Conservation (phyloP, 2,113 vertebrate genomes). For the Crotalus helleri region DNA sequence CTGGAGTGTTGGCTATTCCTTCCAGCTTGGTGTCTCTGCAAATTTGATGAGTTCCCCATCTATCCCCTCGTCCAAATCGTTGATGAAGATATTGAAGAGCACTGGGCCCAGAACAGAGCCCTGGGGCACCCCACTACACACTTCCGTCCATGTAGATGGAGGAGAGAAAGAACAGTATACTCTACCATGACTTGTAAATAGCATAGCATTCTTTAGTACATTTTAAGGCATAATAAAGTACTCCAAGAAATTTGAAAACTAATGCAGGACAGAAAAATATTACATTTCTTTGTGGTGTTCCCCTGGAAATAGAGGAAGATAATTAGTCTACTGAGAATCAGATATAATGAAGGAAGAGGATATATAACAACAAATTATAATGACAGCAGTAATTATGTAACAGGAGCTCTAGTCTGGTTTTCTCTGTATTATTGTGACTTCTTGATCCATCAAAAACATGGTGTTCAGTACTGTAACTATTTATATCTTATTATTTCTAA, state of each 20-base stretch:
- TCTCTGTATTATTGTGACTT: conserved; percentile 33
- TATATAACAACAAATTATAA: conserved; percentile 31
- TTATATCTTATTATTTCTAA: conserved; percentile 45
- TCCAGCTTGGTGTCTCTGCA: too few species aligned
- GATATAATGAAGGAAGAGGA: neutral
- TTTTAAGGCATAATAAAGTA: neutral
- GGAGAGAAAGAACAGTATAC: neutral
- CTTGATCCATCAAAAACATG: conserved; percentile 21
- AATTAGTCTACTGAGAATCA: conserved; percentile 24
- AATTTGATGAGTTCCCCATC: too few species aligned
- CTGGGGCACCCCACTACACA: too few species aligned
- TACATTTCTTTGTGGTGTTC: conserved; percentile 4
- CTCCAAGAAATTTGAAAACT: neutral
- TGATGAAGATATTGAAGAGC: too few species aligned
- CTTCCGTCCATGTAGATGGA: too few species aligned
- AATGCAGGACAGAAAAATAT: conserved; percentile 8
- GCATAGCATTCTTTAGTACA: neutral
- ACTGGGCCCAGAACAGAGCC: too few species aligned
- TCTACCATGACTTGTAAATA: neutral
- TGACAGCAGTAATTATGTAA: conserved; percentile 37
- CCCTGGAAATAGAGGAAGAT: conserved; percentile 14
- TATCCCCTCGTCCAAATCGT: too few species aligned
- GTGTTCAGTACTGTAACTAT: conserved; percentile 31
- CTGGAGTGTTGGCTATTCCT: too few species aligned
- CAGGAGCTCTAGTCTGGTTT: conserved; percentile 11